Conservation (phyloP, 2,797 vertebrate genomes). For the Nyctalus aviator region DNA sequence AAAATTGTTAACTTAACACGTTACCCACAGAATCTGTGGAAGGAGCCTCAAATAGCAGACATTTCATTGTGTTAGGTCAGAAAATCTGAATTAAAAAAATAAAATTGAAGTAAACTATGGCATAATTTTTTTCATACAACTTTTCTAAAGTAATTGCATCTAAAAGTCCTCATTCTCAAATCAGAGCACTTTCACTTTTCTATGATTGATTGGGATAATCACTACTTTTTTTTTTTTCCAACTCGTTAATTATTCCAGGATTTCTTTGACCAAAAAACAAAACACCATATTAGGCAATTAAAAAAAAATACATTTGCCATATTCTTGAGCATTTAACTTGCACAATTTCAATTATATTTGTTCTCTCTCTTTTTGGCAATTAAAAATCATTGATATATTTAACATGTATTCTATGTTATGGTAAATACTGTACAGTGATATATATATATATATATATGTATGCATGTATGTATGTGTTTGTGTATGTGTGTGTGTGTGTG, state of each 20-base stretch:
- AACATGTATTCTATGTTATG: neutral
- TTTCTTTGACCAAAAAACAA: neutral
- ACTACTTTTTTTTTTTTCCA: neutral
- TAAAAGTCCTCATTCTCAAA: neutral
- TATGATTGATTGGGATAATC: neutral
- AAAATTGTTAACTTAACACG: constrained; percentile 39
- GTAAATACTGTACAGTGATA: neutral
- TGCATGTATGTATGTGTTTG: no score
- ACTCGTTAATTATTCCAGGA: neutral
- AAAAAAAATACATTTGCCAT: neutral
- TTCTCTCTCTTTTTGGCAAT: neutral
- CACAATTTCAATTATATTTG: neutral
- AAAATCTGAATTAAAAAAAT: neutral
- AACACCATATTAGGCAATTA: neutral
- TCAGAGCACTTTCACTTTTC: neutral
- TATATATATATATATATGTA: neutral
- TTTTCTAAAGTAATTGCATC: neutral
- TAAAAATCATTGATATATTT: neutral
- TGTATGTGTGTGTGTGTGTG: no score
- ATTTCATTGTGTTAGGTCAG: neutral
- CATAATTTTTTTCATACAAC: neutral
- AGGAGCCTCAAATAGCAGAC: neutral
- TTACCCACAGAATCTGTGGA: constrained; percentile 6
- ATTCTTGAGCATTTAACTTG: neutral
- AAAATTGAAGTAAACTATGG: neutral